A percentile compares a stretch with the other conserved stretches of the same genome.
Evolutionary conservation across 2,888 invertebrate genomes (phyloP).

Genomic region (Drosophila hamatofila): DNA sequence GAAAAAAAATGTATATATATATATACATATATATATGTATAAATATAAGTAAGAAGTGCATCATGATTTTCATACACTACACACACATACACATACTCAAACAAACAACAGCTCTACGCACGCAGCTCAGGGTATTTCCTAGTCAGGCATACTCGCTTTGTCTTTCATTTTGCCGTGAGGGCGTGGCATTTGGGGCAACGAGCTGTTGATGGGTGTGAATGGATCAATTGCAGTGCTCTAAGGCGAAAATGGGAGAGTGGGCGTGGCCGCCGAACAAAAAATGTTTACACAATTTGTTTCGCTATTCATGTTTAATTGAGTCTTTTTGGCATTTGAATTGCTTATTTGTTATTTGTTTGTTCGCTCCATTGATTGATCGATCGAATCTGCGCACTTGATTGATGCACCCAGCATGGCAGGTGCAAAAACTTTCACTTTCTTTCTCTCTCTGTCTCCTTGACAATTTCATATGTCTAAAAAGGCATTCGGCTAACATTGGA

Average conservation of each 20-base stretch:
- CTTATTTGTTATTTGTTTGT: slow-evolving; percentile 17
- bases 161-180: neutral
- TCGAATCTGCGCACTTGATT: slow-evolving; percentile 33
- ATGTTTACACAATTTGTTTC: slow-evolving; percentile 22
- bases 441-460: neutral
- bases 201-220: slow-evolving; percentile 38
- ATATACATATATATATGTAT: too few relatives aligned
- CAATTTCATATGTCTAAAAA: neutral
- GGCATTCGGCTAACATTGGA: neutral
- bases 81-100: neutral
- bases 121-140: neutral
- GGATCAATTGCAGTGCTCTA: slow-evolving; percentile 45
- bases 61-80: too few relatives aligned
- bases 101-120: neutral
- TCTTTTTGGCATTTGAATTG: slow-evolving; percentile 31
- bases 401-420: slow-evolving; percentile 22
- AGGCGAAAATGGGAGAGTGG: neutral
- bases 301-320: slow-evolving; percentile 41
- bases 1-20: too few relatives aligned
- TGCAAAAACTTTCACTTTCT: slow-evolving; percentile 8
- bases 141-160: neutral
- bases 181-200: slow-evolving; percentile 26
- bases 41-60: too few relatives aligned
- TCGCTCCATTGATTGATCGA: slow-evolving; percentile 40
- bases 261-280: slow-evolving; percentile 3